phyloP scores from a whole-genome alignment of 2,888 invertebrate species.

The Caenorhabditis zanzibari region DNA sequence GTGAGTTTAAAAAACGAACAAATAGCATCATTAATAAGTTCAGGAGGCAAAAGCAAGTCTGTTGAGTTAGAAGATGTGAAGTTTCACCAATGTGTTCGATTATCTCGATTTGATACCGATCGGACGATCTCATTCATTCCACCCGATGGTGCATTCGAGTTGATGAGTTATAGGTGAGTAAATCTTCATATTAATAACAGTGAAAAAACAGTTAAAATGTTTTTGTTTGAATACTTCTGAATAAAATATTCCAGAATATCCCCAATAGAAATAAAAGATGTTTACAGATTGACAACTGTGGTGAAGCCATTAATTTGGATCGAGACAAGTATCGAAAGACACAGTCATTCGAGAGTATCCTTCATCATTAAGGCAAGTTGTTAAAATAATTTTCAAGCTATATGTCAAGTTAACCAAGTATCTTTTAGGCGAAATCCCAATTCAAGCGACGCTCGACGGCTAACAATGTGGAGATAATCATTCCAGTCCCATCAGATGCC shows the following conservation, averaged over 20 bases:
- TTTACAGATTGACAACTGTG: constrained; percentile 67
- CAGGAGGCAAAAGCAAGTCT: constrained; percentile 89
- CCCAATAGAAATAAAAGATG: too few species aligned
- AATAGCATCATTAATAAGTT: background rate
- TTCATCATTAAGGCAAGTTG: constrained; percentile 92
- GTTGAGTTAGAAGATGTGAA: constrained; percentile 99
- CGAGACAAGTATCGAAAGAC: constrained; percentile 98
- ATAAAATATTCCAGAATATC: too few species aligned
- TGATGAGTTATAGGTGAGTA: constrained; percentile 86
- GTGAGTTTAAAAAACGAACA: constrained; percentile 83
- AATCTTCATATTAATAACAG: too few species aligned
- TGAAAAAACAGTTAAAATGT: background rate
- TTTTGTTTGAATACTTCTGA: too few species aligned
- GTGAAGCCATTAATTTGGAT: constrained; percentile 99
- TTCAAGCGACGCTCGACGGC: constrained; percentile 98
- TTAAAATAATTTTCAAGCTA: background rate
- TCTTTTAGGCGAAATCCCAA: constrained; percentile 91
- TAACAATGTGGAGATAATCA: constrained; percentile 97
- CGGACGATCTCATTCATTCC: constrained; percentile 95
- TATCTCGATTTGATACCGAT: constrained; percentile 98
- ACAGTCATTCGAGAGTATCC: constrained; percentile 96
- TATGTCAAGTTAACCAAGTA: background rate
- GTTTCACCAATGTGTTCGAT: constrained; percentile 97
- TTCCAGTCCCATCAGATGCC: constrained; percentile 96
- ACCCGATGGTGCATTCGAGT: constrained; percentile 98